Conservation (phyloP, 2,888 invertebrate species). For the Sarcophaga subvicina region DNA sequence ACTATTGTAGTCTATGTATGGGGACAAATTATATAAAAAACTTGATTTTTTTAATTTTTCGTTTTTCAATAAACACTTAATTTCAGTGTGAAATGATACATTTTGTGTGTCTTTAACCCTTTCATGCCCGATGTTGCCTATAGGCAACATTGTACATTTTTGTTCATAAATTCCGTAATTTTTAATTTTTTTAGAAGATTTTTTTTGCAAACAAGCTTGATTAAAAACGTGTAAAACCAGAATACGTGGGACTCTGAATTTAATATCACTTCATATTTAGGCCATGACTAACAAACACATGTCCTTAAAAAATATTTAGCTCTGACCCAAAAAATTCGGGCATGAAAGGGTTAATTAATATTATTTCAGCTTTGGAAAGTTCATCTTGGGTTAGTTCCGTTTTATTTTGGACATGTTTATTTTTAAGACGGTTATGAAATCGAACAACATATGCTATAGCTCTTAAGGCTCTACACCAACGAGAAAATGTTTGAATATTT, state of each 20-base stretch:
- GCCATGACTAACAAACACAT: too few relatives aligned
- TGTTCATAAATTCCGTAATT: too few relatives aligned
- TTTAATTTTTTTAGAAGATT: too few relatives aligned
- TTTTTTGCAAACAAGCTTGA: too few relatives aligned
- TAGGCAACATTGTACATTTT: too few relatives aligned
- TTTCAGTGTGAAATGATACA: constrained; percentile 28
- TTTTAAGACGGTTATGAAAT: constrained; percentile 12
- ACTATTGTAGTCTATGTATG: constrained; percentile 26
- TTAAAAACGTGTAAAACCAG: too few relatives aligned
- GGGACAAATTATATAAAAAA: constrained; percentile 42
- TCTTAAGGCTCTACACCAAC: constrained; percentile 43
- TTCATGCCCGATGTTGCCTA: too few relatives aligned
- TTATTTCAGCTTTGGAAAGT: constrained; percentile 36
- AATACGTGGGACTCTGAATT: too few relatives aligned
- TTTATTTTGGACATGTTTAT: background rate
- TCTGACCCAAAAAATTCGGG: too few relatives aligned
- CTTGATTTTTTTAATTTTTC: constrained; percentile 22
- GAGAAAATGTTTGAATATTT: constrained; percentile 48
- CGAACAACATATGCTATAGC: constrained; percentile 33
- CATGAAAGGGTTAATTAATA: background rate
- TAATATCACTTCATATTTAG: too few relatives aligned
- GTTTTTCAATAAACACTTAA: background rate
- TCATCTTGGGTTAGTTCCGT: constrained; percentile 12
- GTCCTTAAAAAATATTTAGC: too few relatives aligned
- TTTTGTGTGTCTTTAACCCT: constrained; percentile 21